Base-by-base conservation (phyloP, 2,797 vertebrate genomes). In the Trichosurus vulpecula region DNA sequence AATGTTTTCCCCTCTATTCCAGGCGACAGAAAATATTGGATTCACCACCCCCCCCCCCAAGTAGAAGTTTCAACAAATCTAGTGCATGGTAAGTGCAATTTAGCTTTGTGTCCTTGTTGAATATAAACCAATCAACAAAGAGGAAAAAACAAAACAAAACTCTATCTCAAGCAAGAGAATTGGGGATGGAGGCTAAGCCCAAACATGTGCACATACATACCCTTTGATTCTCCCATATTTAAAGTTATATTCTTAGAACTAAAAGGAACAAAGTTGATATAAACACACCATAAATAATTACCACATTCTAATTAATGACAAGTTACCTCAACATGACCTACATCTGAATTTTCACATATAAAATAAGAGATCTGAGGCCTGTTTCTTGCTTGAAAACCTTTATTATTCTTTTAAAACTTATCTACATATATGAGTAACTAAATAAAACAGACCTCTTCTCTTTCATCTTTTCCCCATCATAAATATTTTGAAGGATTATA, bases 61-160 rank as follows among this genome's bases (percentile, higher is more conserved):
- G 47, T 93, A 90, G 96, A 98, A 97, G 93, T 95, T 94, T 97
- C 95, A 97, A 95, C 96, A 97, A 98, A 97, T 96, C 81, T 96
- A 66, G 47, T 16, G 13, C 4, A 13, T 47, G 13, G 27, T 56
- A 55, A 47, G 4, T 29, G 54, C n/a, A 29, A 29, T 57, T 29
- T 57, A 30, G 55, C 6, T 13, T 53, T 57, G 2, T 51, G 41
- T 12, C 6, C 25, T 81, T 47, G 10, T 8, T 47, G 22, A 81
- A 81, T 25, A 41, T 8, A 81, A 9, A 74, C 14, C 61, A 74
- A 74, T 19, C 4, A 81, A 47, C 8, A 74, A 81, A 47, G 9
- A 81, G 2, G 66, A 19, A 2, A 4, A 41, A 74, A n/a, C 8
- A 8, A 61, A 35, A 58, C 10, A 6, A 22, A 6, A 41, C 16